These are phyloP conservation scores for Myotis planiceps DNA, from an alignment of 2,797 vertebrate species.

Conservation along the genomic window DNA sequence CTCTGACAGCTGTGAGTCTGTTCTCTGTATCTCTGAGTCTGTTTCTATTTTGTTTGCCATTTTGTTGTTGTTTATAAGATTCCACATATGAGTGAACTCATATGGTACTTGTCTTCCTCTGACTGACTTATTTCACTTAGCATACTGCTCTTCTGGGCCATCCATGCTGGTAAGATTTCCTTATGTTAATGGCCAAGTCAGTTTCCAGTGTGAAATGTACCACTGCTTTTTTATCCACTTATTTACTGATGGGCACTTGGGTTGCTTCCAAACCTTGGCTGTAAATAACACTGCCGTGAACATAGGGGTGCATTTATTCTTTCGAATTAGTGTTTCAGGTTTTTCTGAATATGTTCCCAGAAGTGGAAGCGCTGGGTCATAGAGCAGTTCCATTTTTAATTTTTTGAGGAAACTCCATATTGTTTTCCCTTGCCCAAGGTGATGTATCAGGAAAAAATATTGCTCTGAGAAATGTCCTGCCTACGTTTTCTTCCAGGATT, in stretches of 20 bases:
- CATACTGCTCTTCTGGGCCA: background rate
- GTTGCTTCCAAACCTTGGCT: background rate
- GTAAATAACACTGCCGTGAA: background rate
- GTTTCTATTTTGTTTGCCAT: background rate
- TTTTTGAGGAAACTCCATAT: background rate
- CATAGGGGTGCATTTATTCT: background rate
- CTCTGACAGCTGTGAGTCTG: background rate
- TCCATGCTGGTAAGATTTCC: no score
- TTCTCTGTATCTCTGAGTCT: background rate
- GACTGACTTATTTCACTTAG: background rate
- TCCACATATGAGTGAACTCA: background rate
- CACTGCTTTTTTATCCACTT: background rate
- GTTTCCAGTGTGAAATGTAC: no score
- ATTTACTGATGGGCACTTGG: background rate
- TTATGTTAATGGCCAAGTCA: no score
- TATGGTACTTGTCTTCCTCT: background rate
- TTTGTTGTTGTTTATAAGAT: background rate
- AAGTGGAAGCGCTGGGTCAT: background rate
- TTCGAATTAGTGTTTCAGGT: background rate
- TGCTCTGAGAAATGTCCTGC: background rate
- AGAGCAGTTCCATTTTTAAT: background rate
- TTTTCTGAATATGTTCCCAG: background rate
- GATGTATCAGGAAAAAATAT: background rate
- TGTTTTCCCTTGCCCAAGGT: background rate
- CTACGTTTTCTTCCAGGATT: background rate